Evolutionary conservation across 2,113 vertebrate genomes (phyloP).

Genomic region (Alligator sinensis): DNA sequence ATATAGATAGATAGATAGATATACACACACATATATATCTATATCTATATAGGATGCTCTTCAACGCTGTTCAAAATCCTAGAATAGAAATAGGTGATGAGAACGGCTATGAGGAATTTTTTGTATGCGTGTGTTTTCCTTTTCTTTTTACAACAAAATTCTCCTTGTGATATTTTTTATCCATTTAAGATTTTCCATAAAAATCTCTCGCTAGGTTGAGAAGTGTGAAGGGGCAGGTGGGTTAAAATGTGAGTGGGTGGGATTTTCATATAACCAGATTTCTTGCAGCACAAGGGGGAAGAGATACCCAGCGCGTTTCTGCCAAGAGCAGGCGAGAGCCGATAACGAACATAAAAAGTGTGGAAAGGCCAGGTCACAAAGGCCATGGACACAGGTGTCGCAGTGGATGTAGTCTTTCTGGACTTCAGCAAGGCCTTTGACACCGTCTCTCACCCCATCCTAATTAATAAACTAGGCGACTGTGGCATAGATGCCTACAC

Average conservation of each 20-base stretch:
- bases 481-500: no score
- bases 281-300: slow-evolving; percentile 18
- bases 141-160: background rate
- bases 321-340: slow-evolving; percentile 61
- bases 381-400: no score
- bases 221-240: background rate
- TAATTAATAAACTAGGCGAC: no score
- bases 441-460: no score
- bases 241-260: slow-evolving; percentile 17
- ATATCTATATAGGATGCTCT: no score
- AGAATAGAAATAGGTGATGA: no score
- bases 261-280: slow-evolving; percentile 22
- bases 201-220: background rate
- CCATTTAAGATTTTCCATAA: background rate
- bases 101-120: background rate
- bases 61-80: no score
- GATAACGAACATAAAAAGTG: slow-evolving; percentile 63
- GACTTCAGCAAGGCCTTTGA: no score
- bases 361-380: no score
- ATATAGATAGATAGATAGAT: no score
- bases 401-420: no score
- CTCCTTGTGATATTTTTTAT: background rate
- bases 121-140: background rate
- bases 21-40: no score
- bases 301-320: slow-evolving; percentile 42